Evolutionary conservation across 1,140 invertebrate species (phyloP), one percentile per base, ranked within the genome.

Genomic region (Diploscapter pachys): DNA sequence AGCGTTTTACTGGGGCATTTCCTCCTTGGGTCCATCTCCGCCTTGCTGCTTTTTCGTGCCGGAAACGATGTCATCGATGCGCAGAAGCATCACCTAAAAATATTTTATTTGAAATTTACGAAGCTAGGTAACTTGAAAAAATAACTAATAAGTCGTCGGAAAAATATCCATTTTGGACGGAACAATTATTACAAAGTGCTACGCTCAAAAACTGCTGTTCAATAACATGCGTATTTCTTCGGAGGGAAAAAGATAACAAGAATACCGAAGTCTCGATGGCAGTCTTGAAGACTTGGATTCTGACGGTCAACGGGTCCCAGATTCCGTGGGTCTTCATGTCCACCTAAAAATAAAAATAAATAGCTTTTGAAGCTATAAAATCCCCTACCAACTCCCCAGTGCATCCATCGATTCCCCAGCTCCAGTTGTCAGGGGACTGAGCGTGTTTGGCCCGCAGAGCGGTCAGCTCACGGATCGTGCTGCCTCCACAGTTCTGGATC

Each of bases 31-130:
- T 57, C 54, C 69, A 55, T 76, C 75, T 3, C 75, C 77, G 51
- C 71, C 68, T 13, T 53, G 52, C 50, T 64, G 63, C 70, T 78
- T 78, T 66, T 78, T 78, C 2, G 77, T 78, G 56, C 77, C 96
- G 3, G 95, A 97, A 0, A 99, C 95, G 85, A 99, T 99, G 85
- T 98, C 96, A 87, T 99, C 97, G 85, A 99, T 99, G 85, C 96
- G 90, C 74, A 99, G 87, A 52, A 99, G 87, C 54, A 99, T 88
- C 82, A 99, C 95, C 9, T 95, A 62, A 86, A 86, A 72, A 81
- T 75, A 69, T 11, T 13, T 54, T 59, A 8, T 71, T n/a, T 61
- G 62, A 53, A 56, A 50, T 67, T 31, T 31, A 31, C 31, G 31
- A 31, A 31, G 31, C 31, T 31, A 31, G 31, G 31, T 31, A 31